Evolutionary conservation across 1,140 invertebrate genomes (phyloP).

Genomic region (Heliconius eleuchia): DNA sequence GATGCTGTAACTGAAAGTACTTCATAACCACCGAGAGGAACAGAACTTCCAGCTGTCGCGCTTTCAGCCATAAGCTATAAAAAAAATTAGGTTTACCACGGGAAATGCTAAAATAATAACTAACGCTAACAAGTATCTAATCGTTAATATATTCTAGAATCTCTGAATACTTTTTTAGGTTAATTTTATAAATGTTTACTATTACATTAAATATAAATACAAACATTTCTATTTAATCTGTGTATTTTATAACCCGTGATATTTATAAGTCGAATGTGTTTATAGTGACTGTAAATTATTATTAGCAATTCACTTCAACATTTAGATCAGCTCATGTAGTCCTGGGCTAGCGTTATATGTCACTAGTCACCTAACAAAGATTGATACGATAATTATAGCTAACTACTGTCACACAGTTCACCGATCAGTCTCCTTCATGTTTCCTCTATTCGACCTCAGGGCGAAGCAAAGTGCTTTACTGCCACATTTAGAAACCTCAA

Average conservation of each 20-base stretch:
- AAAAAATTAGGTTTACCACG: no score
- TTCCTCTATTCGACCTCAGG: constrained; percentile 6
- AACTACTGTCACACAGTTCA: neutral
- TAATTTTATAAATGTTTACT: neutral
- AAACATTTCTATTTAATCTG: neutral
- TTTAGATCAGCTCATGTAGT: neutral
- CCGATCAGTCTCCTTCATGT: constrained; percentile 1
- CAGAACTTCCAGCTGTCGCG: no score
- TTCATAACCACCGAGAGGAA: no score
- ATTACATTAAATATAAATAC: no score
- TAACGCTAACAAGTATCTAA: no score
- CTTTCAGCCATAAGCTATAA: no score
- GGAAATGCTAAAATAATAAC: neutral
- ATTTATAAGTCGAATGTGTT: neutral
- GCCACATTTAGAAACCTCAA: neutral
- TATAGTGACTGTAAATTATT: neutral
- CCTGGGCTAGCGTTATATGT: neutral
- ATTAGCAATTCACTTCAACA: neutral
- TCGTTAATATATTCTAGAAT: no score
- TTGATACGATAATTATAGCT: neutral
- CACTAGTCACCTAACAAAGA: neutral
- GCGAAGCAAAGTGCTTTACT: neutral
- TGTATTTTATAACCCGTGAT: neutral
- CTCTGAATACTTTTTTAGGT: neutral
- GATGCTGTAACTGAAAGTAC: no score